Percentiles rank a stretch among this genome's conserved stretches.
phyloP scores from a whole-genome alignment of 2,797 vertebrate species.

The Notolepis coatsorum region DNA sequence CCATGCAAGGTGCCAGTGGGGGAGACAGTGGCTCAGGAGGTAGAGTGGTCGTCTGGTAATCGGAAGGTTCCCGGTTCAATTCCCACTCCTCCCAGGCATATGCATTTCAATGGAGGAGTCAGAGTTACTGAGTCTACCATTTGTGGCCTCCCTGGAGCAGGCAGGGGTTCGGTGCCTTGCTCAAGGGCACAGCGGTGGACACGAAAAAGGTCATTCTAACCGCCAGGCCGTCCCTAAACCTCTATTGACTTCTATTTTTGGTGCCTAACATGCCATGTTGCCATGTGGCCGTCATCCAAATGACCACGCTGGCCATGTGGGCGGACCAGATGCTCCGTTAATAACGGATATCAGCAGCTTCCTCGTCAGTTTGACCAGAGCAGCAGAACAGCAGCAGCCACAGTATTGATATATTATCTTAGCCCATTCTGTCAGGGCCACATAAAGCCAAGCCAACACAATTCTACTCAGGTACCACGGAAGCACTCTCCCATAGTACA shows the following conservation, averaged over 20 bases:
- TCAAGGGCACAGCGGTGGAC: too few relatives aligned
- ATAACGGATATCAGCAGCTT: constrained; percentile 60
- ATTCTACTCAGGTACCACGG: constrained; percentile 9
- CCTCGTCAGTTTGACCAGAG: constrained; percentile 44
- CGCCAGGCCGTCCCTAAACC: constrained; percentile 34
- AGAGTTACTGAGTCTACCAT: too few relatives aligned
- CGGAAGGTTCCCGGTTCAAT: too few relatives aligned
- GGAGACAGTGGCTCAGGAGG: too few relatives aligned
- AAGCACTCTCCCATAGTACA: neutral
- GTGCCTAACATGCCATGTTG: constrained; percentile 39
- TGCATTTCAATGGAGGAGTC: too few relatives aligned
- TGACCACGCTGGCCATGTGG: constrained; percentile 18
- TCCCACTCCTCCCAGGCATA: too few relatives aligned
- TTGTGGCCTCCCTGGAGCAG: too few relatives aligned
- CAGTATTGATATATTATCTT: constrained; percentile 38
- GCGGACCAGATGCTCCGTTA: constrained; percentile 63
- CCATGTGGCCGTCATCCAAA: constrained; percentile 14
- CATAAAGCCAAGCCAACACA: constrained; percentile 23
- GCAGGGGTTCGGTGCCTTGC: too few relatives aligned
- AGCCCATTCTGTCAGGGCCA: constrained; percentile 16
- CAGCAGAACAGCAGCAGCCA: constrained; percentile 4
- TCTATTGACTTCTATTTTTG: constrained; percentile 31
- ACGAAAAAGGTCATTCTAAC: too few relatives aligned
- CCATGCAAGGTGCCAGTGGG: too few relatives aligned
- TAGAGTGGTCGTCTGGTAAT: too few relatives aligned